Percentiles rank a stretch among this genome's conserved stretches.
Conservation (phyloP, 2,113 vertebrate genomes). For the Antigone vipio region DNA sequence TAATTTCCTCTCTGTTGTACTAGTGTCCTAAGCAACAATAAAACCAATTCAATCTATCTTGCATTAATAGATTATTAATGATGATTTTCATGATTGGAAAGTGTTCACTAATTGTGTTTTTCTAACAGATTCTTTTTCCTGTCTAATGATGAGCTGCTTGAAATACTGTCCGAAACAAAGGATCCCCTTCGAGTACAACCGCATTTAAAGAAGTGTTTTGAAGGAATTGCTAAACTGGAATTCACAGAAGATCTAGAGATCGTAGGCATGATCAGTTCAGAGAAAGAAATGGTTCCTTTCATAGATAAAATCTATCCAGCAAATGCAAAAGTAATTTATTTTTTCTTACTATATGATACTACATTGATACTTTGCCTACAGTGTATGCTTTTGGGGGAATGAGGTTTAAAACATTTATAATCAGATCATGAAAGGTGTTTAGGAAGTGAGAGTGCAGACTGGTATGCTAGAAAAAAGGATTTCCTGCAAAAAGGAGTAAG, state of each 20-base stretch:
- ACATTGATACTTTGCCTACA: neutral
- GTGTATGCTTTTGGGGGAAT: neutral
- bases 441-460: neutral
- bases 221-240: conserved; percentile 89
- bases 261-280: conserved; percentile 89
- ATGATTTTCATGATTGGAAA: neutral
- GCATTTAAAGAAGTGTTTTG: conserved; percentile 94
- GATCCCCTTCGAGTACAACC: conserved; percentile 90
- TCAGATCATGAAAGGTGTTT: neutral
- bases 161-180: conserved; percentile 93
- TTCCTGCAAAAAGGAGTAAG: neutral
- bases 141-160: conserved; percentile 91
- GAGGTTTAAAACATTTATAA: neutral
- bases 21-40: neutral
- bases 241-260: conserved; percentile 83
- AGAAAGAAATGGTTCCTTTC: conserved; percentile 86
- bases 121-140: conserved; percentile 89
- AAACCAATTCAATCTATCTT: neutral
- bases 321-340: conserved; percentile 81
- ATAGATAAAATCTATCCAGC: conserved; percentile 80
- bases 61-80: neutral
- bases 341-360: neutral
- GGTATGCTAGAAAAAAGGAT: neutral
- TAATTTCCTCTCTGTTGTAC: neutral
- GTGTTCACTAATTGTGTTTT: neutral